A percentile compares a stretch with the other conserved stretches of the same genome.
Conservation (phyloP, 1,140 invertebrate genomes). For the Drosophila insularis region DNA sequence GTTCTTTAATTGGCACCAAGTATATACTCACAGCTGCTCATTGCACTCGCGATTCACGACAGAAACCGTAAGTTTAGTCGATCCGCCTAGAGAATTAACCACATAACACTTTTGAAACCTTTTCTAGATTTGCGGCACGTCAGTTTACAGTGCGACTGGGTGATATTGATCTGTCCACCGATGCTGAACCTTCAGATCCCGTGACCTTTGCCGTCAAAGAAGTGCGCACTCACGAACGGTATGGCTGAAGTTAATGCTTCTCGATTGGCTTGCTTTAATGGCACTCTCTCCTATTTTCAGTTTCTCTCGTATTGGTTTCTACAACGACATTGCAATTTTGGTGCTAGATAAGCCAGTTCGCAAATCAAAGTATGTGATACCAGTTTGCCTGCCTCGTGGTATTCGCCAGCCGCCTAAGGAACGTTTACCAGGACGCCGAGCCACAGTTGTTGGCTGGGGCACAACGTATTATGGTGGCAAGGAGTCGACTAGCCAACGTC, state of each 20-base stretch:
- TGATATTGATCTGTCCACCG: conserved; percentile 91
- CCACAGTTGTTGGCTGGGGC: conserved; percentile 96
- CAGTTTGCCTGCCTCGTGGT: conserved; percentile 90
- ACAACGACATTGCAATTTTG: conserved; percentile 92
- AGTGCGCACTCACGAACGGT: conserved; percentile 89
- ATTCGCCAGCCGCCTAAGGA: conserved; percentile 74
- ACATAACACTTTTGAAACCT: neutral
- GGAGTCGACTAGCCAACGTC: conserved; percentile 91
- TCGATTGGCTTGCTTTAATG: too few species aligned
- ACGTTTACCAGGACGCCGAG: conserved; percentile 83
- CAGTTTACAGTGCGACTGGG: conserved; percentile 95
- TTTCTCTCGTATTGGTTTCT: conserved; percentile 93
- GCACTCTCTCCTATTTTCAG: conserved; percentile 55
- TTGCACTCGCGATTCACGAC: conserved; percentile 93
- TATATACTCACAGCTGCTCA: conserved; percentile 96
- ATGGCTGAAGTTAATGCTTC: neutral
- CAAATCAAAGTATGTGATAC: conserved; percentile 92
- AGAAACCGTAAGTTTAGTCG: conserved; percentile 89
- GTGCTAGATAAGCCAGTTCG: conserved; percentile 86
- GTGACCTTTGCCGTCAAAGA: conserved; percentile 90
- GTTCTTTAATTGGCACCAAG: conserved; percentile 90
- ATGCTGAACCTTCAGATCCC: conserved; percentile 91
- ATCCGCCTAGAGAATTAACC: neutral
- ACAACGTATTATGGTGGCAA: conserved; percentile 93
- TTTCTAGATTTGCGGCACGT: conserved; percentile 89